Base-by-base conservation (phyloP, 2,113 vertebrate genomes). In the Cyprinus carpio region DNA sequence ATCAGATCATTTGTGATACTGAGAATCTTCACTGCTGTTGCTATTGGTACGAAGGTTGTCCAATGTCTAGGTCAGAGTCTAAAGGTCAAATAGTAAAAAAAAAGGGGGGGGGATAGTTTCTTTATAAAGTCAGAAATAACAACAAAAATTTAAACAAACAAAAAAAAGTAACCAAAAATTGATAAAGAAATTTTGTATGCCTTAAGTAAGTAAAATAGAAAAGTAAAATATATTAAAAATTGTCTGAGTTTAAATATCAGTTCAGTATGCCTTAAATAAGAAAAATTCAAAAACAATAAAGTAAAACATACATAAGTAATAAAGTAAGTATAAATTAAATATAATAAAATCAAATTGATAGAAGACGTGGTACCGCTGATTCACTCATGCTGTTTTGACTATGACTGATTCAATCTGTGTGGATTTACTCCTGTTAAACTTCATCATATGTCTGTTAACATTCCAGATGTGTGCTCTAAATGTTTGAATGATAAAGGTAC, bases 1-100 rank as follows among this genome's bases (percentile, higher is more conserved):
- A 91, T 93, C 91, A 91, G 69, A 92, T 92, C 90, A 90, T 23
- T 88, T 91, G 84, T 92, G 92, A 93, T 88, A 93, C 87, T 90
- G 92, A 92, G 88, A 90, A 89, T 77, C 37, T 49, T 56, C 46
- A 9, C 20, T 62, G 80, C 82, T 40, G 43, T 51, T 71, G 3
- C 67, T 75, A 25, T 43, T 51, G 27, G 4, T 54, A 37, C 20
- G 3, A 40, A 16, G 5, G 4, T 46, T 72, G 20, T 11, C 54
- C 76, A 58, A 9, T 60, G 76, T 60, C 51, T 34, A 60, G 76
- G 76, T 58, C 51, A 37, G 76, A 60, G 31, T n/a, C 58, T 80
- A 46, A 80, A 64, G 77, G 56, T 80, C 34, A 64, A 43, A 80
- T 49, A 2, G 46, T 54, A 46, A 51, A 15, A 43, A 64, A 80